Base-by-base conservation (phyloP, 2,888 invertebrate species). In the Dryococelus australis region DNA sequence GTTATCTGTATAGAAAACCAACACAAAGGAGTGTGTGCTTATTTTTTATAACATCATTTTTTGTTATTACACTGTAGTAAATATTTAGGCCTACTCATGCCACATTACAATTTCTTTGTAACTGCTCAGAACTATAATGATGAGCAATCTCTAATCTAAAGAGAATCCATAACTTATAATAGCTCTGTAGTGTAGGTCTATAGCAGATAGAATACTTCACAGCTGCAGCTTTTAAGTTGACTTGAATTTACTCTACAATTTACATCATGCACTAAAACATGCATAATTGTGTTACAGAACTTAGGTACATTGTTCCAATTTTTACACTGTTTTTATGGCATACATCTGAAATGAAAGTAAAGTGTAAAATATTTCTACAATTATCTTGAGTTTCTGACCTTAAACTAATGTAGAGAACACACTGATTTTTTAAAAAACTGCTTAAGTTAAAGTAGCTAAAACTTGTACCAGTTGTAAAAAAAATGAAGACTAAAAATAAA, bases 261-360 rank as follows among this genome's bases (percentile, higher is more conserved):
- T 65, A n/a, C 65, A 65, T 65, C 8, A 65, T 47, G n/a, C 65
- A 65, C 65, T 65, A 65, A 65, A 65, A 65, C 65, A 65, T 65
- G 65, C 65, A 65, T 65, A 65, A 24, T 65, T 65, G 16, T 65
- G n/a, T 65, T 51, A 16, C 12, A 20, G 51, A 35, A 35, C 51
- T 16, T 51, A n/a, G n/a, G n/a, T n/a, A 51, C 51, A 4, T 2
- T 51, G 35, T 35, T 51, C 12, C 51, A 12, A 51, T 51, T 51
- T 4, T 51, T 20, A 51, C 20, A 16, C 51, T 51, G 51, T 51
- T 16, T 51, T 51, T 51, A 51, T 51, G 35, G 35, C 35, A 35
- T 35, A 35, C 35, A 35, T 35, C 35, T n/a, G n/a, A 35, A 35
- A 35, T 35, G 4, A 35, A 35, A 35, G 35, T 35, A 35, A 35